These are phyloP conservation scores for Unio delphinus DNA, from an alignment of 2,888 invertebrate species.

Conservation along the genomic window DNA sequence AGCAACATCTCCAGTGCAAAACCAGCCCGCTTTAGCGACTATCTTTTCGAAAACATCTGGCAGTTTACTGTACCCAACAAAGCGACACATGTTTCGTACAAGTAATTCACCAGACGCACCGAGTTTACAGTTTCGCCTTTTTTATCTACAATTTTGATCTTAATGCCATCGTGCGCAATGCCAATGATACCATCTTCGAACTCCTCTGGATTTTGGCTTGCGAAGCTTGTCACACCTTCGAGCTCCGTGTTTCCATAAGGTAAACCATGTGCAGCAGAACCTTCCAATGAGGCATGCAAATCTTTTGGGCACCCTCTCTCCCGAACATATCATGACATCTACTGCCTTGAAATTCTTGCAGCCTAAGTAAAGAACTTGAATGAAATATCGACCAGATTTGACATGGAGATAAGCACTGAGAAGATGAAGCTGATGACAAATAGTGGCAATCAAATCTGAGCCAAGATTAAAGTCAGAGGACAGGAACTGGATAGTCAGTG, in stretches of 20 bases:
- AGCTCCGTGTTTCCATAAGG: slow-evolving; percentile 25
- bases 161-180: slow-evolving; percentile 15
- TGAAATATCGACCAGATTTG: too few relatives aligned
- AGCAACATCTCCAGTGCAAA: slow-evolving; percentile 25
- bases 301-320: slow-evolving; percentile 15
- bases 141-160: slow-evolving; percentile 23
- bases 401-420: too few relatives aligned
- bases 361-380: too few relatives aligned
- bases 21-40: slow-evolving; percentile 20
- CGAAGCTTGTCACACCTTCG: slow-evolving; percentile 8
- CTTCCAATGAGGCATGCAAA: slow-evolving; percentile 4
- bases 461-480: too few relatives aligned
- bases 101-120: slow-evolving; percentile 22
- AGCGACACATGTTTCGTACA: slow-evolving; percentile 18
- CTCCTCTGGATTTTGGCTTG: slow-evolving; percentile 1
- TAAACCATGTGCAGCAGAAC: slow-evolving; percentile 6
- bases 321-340: slow-evolving; percentile 9
- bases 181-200: slow-evolving; percentile 31
- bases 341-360: slow-evolving; percentile 14
- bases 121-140: slow-evolving; percentile 9
- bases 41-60: slow-evolving; percentile 5
- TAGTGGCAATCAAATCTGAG: too few relatives aligned
- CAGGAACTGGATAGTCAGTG: too few relatives aligned
- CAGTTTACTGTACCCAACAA: slow-evolving; percentile 13
- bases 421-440: too few relatives aligned